A percentile compares a stretch with the other conserved stretches of the same genome.
phyloP scores from a whole-genome alignment of 2,888 invertebrate species.

The Helleia helle region DNA sequence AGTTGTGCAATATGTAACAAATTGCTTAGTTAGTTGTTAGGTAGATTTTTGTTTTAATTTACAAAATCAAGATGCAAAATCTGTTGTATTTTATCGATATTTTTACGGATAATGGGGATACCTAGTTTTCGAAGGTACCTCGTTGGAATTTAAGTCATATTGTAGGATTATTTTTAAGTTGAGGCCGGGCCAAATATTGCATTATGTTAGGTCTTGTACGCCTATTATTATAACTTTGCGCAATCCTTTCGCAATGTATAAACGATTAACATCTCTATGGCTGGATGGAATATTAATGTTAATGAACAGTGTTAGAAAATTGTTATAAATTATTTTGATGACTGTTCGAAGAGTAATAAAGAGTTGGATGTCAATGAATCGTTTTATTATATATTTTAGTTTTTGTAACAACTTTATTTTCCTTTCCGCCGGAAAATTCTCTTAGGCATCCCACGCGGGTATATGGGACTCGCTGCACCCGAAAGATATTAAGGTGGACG shows the following conservation, averaged over 20 bases:
- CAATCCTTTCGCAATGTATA: slow-evolving; percentile 57
- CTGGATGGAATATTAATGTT: slow-evolving; percentile 69
- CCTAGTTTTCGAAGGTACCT: slow-evolving; percentile 35
- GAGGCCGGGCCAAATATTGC: slow-evolving; percentile 74
- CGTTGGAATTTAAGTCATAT: slow-evolving; percentile 63
- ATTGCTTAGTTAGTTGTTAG: slow-evolving; percentile 69
- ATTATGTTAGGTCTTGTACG: slow-evolving; percentile 63
- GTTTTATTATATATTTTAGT: slow-evolving; percentile 36
- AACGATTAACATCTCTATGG: slow-evolving; percentile 66
- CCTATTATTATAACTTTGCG: slow-evolving; percentile 53
- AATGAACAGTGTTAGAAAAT: slow-evolving; percentile 74
- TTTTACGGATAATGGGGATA: slow-evolving; percentile 50
- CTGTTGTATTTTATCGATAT: slow-evolving; percentile 71
- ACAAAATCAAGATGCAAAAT: slow-evolving; percentile 55
- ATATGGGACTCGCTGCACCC: too few species aligned
- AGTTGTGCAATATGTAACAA: slow-evolving; percentile 69
- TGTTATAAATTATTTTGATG: slow-evolving; percentile 77
- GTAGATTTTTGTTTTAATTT: slow-evolving; percentile 68
- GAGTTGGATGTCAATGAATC: slow-evolving; percentile 72
- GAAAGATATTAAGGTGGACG: too few species aligned
- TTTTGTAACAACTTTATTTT: too few species aligned
- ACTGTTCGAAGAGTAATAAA: slow-evolving; percentile 76
- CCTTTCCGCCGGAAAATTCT: too few species aligned
- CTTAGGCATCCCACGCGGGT: too few species aligned
- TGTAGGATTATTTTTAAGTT: slow-evolving; percentile 68